Base-by-base conservation (phyloP, 1,140 invertebrate genomes). In the Heliconius hewitsoni region DNA sequence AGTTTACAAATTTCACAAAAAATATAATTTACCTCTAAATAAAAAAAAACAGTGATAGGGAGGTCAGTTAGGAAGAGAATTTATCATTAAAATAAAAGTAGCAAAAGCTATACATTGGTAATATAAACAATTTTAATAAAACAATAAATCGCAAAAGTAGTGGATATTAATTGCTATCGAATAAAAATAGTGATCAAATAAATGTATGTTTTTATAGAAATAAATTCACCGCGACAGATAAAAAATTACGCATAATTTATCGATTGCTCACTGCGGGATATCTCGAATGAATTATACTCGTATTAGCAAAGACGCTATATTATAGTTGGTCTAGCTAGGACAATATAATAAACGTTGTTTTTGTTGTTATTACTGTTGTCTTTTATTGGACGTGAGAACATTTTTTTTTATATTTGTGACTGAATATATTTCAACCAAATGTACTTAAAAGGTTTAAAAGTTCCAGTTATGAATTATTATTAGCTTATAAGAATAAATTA, bases 181-280 rank as follows among this genome's bases (percentile, higher is more conserved):
- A 16, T 60, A 66, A 66, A 30, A 66, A 66, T 23, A 66, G 0
- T 66, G 9, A 27, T 66, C 11, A 66, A 66, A 66, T 30, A 66
- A 66, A 66, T 30, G 27, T 66, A 66, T 66, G 60, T 66, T 66
- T 34, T 66, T 30, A 66, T 66, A 66, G 27, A 9, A 30, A 30
- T 8, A 66, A 16, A 5, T 30, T 18, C n/a, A 30, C 30, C 37
- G 70, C 73, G 74, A 80, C 78, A 85, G 78, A 83, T 81, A 85
- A 87, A 85, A 84, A 81, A 78, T 75, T 71, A 73, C 72, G 66
- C 77, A 84, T 83, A 82, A 84, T 83, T 78, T 83, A 88, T 85
- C 79, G 86, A 88, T 89, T 81, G 82, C 71, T 86, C 85, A 52
- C 84, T 81, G 83, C 84, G 71, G 82, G 83, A 80, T 76, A 77